A percentile compares a stretch with the other conserved stretches of the same genome.
These are phyloP conservation scores for Barypeithes pellucidus DNA, from an alignment of 2,888 invertebrate species.

Conservation along the genomic window DNA sequence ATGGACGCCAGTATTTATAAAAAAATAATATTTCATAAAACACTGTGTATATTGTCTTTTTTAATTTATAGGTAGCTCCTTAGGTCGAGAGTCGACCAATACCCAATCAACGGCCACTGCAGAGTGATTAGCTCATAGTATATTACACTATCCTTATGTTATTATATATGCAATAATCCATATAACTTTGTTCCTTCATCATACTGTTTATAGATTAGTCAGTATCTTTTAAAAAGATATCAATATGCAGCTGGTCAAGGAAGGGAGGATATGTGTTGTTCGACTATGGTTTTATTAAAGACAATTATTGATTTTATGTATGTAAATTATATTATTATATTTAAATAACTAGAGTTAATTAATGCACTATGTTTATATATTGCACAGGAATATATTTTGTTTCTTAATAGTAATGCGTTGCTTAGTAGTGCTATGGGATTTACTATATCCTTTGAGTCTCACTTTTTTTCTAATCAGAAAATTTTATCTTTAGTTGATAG, in stretches of 20 bases:
- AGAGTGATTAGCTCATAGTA: slow-evolving; percentile 66
- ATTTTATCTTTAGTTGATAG: slow-evolving; percentile 7
- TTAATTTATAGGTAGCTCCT: slow-evolving; percentile 62
- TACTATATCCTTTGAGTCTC: not conserved
- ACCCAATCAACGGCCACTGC: slow-evolving; percentile 65
- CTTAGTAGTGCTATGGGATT: too few relatives aligned
- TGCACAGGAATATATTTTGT: not conserved
- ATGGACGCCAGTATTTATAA: too few relatives aligned
- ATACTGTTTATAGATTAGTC: slow-evolving; percentile 63
- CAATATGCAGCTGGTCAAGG: not conserved
- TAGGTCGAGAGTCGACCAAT: slow-evolving; percentile 69
- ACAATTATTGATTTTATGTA: too few relatives aligned
- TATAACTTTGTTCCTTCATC: slow-evolving; percentile 66
- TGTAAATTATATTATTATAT: too few relatives aligned
- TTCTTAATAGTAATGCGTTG: not conserved
- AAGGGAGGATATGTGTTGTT: not conserved
- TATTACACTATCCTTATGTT: slow-evolving; percentile 65
- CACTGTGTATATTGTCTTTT: slow-evolving; percentile 14
- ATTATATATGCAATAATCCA: slow-evolving; percentile 67
- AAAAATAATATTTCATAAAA: too few relatives aligned
- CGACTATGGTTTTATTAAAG: too few relatives aligned
- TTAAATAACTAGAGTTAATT: too few relatives aligned
- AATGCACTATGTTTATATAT: not conserved
- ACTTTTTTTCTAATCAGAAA: slow-evolving; percentile 8
- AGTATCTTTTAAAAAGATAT: slow-evolving; percentile 55